These are phyloP conservation scores for Pseudopipra pipra DNA, from an alignment of 2,113 vertebrate species.

Conservation along the genomic window DNA sequence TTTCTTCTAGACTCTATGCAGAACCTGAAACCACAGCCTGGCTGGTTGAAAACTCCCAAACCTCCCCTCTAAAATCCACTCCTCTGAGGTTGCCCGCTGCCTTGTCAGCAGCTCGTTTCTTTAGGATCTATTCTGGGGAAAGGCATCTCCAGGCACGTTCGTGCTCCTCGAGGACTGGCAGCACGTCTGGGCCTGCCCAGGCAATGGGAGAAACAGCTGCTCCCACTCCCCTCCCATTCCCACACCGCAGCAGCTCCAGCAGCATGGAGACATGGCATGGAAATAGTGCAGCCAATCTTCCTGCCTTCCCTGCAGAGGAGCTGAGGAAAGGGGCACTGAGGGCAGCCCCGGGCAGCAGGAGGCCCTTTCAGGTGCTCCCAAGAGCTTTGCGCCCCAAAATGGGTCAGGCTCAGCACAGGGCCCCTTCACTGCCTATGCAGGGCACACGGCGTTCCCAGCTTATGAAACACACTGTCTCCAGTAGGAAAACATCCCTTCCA, in stretches of 20 bases:
- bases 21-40: neutral
- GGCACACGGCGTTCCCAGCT: neutral
- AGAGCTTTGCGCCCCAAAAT: slow-evolving; percentile 25
- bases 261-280: neutral
- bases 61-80: neutral
- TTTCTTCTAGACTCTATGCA: neutral
- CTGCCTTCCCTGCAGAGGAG: neutral
- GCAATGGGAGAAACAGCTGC: neutral
- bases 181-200: neutral
- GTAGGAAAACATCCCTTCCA: neutral
- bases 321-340: neutral
- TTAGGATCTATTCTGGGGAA: neutral
- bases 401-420: neutral
- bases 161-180: neutral
- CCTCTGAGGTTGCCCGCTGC: neutral
- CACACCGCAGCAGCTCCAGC: neutral
- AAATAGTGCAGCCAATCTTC: neutral
- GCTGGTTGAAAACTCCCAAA: neutral
- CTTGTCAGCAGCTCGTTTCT: neutral
- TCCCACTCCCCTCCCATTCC: neutral
- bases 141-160: neutral
- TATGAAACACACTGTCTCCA: slow-evolving; percentile 2
- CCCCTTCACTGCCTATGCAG: neutral
- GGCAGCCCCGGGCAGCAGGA: neutral
- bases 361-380: slow-evolving; percentile 31